Evolutionary conservation across 2,888 invertebrate species (phyloP), one percentile per base, ranked within the genome.

Genomic region (Acrobasis consociella): DNA sequence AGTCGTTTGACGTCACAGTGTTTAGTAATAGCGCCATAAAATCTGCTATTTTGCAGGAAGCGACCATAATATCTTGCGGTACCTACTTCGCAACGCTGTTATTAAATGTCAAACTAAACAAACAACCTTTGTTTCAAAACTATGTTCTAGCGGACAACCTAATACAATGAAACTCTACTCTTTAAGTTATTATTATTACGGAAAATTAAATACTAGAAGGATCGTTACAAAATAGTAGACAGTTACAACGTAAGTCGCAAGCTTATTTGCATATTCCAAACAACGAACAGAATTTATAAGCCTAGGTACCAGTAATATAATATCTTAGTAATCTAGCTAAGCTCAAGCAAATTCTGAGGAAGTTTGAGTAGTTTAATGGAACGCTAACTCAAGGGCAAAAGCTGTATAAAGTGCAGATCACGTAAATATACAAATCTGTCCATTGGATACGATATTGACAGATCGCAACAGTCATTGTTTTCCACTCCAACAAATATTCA

Each of bases 1-100:
- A 42, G 56, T 13, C 42, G 56, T 56, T 56, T 65, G 66, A 65
- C 66, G 65, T 65, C 68, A 60, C 17, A 42, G 56, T 11, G 11
- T 31, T 17, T 60, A 49, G 49, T 38, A 50, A 50, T 39, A 60
- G 59, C 49, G 38, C 39, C 39, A 56, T 60, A 50, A 60, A 60
- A 60, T 49, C 50, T 60, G 49, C 50, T 60, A 60, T 50, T 49
- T 50, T 60, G 50, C 51, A 38, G 59, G 59, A 60, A 56, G 56
- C 56, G 11, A 56, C 56, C 16, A 11, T 17, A 56, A 56, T 56
- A 42, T 56, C 42, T 39, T 42, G 17, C 22, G 13, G 56, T 42
- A 22, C 22, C n/a, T 31, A 31, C 31, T 56, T 46, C 42, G 42
- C 42, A 42, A 42, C 39, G 38, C 11, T 46, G 42, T 42, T 56